Percentiles rank a stretch among this genome's conserved stretches.
Evolutionary conservation across 2,888 invertebrate genomes (phyloP).

Genomic region (Eupithecia inturbata): DNA sequence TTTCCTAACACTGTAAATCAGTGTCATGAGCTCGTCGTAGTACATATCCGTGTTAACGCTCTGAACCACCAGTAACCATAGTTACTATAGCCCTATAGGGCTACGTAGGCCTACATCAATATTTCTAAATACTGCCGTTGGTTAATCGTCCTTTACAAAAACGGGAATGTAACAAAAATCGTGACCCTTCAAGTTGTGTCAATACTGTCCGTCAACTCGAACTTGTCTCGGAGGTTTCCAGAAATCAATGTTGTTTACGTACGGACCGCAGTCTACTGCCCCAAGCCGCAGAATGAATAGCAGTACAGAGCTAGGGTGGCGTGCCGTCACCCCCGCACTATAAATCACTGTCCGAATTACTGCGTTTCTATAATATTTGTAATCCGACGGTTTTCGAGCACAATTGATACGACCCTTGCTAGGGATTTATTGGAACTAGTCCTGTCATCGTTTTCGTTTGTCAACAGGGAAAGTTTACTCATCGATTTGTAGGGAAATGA

Average conservation of each 20-base stretch:
- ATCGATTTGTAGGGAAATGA: slow-evolving; percentile 13
- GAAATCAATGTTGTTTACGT: slow-evolving; percentile 81
- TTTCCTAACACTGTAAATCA: neutral
- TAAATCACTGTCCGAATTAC: slow-evolving; percentile 84
- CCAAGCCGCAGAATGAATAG: slow-evolving; percentile 28
- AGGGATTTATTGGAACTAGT: slow-evolving; percentile 70
- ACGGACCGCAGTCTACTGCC: slow-evolving; percentile 51
- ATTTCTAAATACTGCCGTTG: neutral
- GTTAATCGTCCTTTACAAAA: neutral
- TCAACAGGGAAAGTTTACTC: slow-evolving; percentile 42
- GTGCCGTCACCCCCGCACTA: slow-evolving; percentile 81
- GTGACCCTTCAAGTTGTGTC: slow-evolving; percentile 38
- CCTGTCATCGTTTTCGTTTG: slow-evolving; percentile 60
- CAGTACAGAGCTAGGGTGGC: slow-evolving; percentile 65
- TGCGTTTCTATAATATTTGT: slow-evolving; percentile 79
- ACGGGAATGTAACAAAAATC: slow-evolving; percentile 24
- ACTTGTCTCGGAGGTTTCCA: slow-evolving; percentile 69
- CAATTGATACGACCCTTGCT: slow-evolving; percentile 65
- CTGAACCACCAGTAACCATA: neutral
- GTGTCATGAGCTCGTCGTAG: neutral
- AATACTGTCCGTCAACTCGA: slow-evolving; percentile 56
- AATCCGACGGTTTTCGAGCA: slow-evolving; percentile 69
- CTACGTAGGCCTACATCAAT: neutral
- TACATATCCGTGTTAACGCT: slow-evolving; percentile 2
- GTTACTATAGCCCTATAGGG: neutral